phyloP scores from a whole-genome alignment of 1,140 invertebrate genomes.

The Patella vulgata region DNA sequence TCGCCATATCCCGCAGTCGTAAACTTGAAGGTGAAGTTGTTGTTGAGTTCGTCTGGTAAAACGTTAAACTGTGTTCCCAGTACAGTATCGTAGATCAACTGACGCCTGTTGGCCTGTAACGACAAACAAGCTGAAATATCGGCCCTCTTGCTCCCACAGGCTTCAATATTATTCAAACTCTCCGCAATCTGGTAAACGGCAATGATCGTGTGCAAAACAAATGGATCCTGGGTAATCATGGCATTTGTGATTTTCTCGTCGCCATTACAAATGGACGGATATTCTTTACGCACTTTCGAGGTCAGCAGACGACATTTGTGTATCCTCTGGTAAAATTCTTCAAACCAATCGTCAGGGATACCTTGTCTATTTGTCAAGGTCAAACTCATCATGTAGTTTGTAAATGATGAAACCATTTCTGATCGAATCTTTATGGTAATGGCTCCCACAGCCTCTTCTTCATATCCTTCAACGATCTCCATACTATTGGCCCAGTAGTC shows the following conservation, averaged over 20 bases:
- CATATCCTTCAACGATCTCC: conserved; percentile 75
- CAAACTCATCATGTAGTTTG: conserved; percentile 53
- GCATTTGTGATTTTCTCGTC: conserved; percentile 50
- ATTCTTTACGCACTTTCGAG: conserved; percentile 39
- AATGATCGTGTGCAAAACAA: conserved; percentile 65
- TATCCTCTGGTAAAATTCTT: conserved; percentile 81
- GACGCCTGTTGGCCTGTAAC: conserved; percentile 34
- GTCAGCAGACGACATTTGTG: conserved; percentile 73
- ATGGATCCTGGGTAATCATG: conserved; percentile 58
- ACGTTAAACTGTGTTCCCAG: conserved; percentile 56
- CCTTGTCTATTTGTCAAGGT: conserved; percentile 50
- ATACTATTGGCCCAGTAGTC: conserved; percentile 82
- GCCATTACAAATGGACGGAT: conserved; percentile 47
- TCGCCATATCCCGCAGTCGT: conserved; percentile 56
- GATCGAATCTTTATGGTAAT: conserved; percentile 77
- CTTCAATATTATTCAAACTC: conserved; percentile 60
- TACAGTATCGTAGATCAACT: conserved; percentile 53
- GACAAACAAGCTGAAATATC: conserved; percentile 50
- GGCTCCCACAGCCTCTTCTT: conserved; percentile 79
- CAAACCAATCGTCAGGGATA: conserved; percentile 76
- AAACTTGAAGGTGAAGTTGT: conserved; percentile 57
- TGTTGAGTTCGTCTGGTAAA: conserved; percentile 42
- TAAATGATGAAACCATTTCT: conserved; percentile 68
- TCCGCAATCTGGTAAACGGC: conserved; percentile 64
- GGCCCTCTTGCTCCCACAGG: conserved; percentile 45